phyloP scores from a whole-genome alignment of 2,113 vertebrate genomes.

The Pygoscelis antarcticus region DNA sequence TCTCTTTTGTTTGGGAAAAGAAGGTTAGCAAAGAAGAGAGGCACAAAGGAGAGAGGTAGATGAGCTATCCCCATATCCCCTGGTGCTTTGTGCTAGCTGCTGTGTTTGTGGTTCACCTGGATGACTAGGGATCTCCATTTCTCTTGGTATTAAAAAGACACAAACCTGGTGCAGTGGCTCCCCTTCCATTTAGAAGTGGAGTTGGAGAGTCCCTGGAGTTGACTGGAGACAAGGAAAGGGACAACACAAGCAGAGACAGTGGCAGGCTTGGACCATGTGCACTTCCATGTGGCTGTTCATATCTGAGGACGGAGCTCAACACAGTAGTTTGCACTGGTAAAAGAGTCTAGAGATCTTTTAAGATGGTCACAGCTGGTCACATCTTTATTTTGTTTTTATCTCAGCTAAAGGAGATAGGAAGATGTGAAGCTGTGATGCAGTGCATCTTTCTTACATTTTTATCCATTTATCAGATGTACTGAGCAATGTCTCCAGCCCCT shows the following conservation, averaged over 20 bases:
- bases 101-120: neutral
- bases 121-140: neutral
- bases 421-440: neutral
- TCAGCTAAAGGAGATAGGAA: neutral
- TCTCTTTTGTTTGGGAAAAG: neutral
- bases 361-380: neutral
- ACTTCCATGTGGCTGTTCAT: neutral
- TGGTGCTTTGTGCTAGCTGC: neutral
- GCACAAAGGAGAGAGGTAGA: neutral
- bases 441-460: neutral
- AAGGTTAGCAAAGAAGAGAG: neutral
- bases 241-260: neutral
- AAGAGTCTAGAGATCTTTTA: neutral
- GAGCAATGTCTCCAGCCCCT: neutral
- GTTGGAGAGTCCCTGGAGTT: neutral
- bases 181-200: neutral
- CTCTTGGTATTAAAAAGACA: neutral
- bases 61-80: neutral
- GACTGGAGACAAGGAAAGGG: neutral
- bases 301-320: neutral
- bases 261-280: accelerated
- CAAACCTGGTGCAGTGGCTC: neutral
- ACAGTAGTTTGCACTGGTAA: neutral
- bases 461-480: neutral
- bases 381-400: neutral